Evolutionary conservation across 2,113 vertebrate genomes (phyloP), one percentile per base, ranked within the genome.

Genomic region (Polypterus bichir): DNA sequence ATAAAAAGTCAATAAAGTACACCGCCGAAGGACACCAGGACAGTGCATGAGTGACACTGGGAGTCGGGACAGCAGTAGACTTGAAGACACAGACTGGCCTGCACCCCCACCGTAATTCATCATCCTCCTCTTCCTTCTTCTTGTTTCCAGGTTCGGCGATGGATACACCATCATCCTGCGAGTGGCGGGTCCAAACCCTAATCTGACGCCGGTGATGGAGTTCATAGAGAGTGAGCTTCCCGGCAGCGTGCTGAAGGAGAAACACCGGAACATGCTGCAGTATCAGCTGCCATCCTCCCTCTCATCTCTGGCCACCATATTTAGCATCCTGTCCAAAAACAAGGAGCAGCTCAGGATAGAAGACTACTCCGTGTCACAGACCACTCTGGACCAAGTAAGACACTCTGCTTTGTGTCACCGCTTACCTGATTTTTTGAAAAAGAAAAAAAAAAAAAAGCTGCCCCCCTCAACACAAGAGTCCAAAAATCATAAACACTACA

Each of bases 321-420:
- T 99, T 80, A 92, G 87, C 78, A 87, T 92, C 73, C 89, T 99
- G 10, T 90, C 93, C 70, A 83, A 89, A 61, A 90, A 93, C 73
- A 98, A 96, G 69, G 90, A 89, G 59, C 80, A 77, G 64, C 87
- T 99, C 68, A 78, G 82, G 53, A 96, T 99, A 70, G 94, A 99
- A 74, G 96, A 99, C 78, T 99, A 99, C 80, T 97, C 94, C 0
- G 93, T 99, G 65, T 94, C 91, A 48, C 96, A 98, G 85, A 99
- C 95, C 69, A 98, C 95, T 0, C 90, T 99, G 74, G 96, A 99
- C 87, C 94, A 99, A 90, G 96, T 98, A 88, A 88, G 92, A 62
- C 52, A 62, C 7, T 5, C 54, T 11, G 44, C 4, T 45, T 44
- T 45, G 4, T 63, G 48, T 57, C 51, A 52, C 51, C 51, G 7